A percentile compares a stretch with the other conserved stretches of the same genome.
Evolutionary conservation across 2,797 vertebrate species (phyloP).

Genomic region (Myripristis murdjan): DNA sequence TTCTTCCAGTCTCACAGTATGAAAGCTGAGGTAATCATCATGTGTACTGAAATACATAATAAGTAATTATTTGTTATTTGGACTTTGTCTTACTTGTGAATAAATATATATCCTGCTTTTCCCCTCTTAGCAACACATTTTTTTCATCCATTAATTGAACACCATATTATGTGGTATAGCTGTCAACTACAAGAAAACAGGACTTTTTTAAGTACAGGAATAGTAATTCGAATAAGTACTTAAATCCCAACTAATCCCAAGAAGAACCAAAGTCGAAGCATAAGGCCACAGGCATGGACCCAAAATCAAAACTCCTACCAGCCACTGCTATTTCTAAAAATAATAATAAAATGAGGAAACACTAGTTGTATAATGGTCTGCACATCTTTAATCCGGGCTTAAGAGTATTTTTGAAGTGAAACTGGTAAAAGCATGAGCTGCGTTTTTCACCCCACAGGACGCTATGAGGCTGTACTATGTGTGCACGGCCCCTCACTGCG

Average conservation of each 20-base stretch:
- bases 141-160: neutral
- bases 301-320: no score
- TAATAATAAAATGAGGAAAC: no score
- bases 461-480: slow-evolving; percentile 97
- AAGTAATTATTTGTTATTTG: neutral
- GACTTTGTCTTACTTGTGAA: neutral
- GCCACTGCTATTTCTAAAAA: no score
- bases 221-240: no score
- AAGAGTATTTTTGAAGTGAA: no score
- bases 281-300: neutral
- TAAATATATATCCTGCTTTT: neutral
- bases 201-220: no score
- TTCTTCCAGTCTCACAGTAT: slow-evolving; percentile 98
- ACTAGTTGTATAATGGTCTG: no score
- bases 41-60: neutral
- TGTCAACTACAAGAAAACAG: no score
- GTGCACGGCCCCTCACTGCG: slow-evolving; percentile 95
- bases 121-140: neutral
- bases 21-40: slow-evolving; percentile 90
- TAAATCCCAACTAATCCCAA: neutral
- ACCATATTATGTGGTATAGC: no score
- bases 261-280: no score
- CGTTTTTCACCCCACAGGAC: slow-evolving; percentile 81
- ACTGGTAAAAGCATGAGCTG: neutral
- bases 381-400: no score